Conservation (phyloP, 2,113 vertebrate genomes). For the Alexandromys fortis region DNA sequence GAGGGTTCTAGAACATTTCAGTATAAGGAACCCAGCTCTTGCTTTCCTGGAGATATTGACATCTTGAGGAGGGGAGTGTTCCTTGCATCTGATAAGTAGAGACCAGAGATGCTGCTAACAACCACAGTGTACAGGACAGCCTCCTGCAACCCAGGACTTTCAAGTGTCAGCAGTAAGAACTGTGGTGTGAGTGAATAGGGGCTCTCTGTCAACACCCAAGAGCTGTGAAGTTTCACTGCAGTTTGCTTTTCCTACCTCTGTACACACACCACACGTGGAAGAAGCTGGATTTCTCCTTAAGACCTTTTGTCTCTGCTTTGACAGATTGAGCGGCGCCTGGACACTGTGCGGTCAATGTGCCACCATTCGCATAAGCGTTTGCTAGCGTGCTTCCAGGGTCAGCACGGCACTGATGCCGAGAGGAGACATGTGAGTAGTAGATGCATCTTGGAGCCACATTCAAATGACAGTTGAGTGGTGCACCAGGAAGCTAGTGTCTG, state of each 20-base stretch:
- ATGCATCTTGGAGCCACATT: rapidly evolving
- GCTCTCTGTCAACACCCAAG: background rate
- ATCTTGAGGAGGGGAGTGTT: background rate
- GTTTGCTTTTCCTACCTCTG: background rate
- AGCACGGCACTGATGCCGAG: conserved; percentile 93
- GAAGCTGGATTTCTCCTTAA: conserved; percentile 37
- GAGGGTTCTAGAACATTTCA: background rate
- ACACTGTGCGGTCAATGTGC: conserved; percentile 93
- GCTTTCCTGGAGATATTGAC: background rate
- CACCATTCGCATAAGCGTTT: conserved; percentile 96
- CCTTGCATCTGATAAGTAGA: background rate
- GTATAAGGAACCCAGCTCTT: background rate
- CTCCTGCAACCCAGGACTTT: background rate
- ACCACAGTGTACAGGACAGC: background rate
- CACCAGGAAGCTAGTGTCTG: background rate
- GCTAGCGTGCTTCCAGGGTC: conserved; percentile 94
- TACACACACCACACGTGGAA: background rate
- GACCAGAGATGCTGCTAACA: background rate
- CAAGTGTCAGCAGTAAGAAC: background rate
- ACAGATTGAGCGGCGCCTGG: conserved; percentile 96
- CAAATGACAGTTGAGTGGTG: background rate
- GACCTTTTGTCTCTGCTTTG: conserved; percentile 21
- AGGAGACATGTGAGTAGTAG: conserved; percentile 93
- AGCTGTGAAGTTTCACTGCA: background rate
- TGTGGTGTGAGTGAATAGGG: background rate